Conservation (phyloP, 2,888 invertebrate species). For the Drosophila leonis region DNA sequence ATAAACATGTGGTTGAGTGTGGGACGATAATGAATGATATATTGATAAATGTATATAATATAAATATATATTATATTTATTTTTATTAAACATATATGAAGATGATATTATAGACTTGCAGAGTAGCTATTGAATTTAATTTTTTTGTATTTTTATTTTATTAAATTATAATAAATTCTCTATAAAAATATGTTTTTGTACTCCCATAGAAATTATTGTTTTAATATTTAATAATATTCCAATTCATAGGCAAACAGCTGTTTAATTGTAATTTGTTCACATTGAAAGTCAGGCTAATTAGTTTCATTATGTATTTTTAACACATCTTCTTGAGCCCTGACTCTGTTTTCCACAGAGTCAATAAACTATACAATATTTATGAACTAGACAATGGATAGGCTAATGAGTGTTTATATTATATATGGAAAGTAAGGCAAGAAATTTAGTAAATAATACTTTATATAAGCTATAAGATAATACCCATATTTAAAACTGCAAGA, state of each 20-base stretch:
- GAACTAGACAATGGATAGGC: background rate
- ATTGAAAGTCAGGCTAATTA: background rate
- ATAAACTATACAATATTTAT: background rate
- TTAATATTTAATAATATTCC: background rate
- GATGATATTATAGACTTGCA: background rate
- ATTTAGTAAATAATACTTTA: background rate
- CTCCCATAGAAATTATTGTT: background rate
- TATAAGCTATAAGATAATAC: too few relatives aligned
- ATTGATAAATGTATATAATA: background rate
- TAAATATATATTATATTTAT: background rate
- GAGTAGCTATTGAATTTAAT: background rate
- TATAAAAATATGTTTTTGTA: too few relatives aligned
- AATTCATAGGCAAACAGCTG: background rate
- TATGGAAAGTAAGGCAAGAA: background rate
- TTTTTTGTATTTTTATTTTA: background rate
- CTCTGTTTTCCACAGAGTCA: background rate
- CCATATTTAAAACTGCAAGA: constrained; percentile 35
- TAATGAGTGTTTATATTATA: background rate
- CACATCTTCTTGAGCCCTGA: background rate
- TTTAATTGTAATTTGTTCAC: background rate
- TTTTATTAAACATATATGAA: background rate
- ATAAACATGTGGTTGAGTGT: background rate
- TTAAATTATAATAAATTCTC: background rate
- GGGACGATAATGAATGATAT: background rate
- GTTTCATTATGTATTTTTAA: background rate